A percentile compares a stretch with the other conserved stretches of the same genome.
These are phyloP conservation scores for Sycobia sp. DNA, from an alignment of 1,140 invertebrate genomes.

Conservation along the genomic window DNA sequence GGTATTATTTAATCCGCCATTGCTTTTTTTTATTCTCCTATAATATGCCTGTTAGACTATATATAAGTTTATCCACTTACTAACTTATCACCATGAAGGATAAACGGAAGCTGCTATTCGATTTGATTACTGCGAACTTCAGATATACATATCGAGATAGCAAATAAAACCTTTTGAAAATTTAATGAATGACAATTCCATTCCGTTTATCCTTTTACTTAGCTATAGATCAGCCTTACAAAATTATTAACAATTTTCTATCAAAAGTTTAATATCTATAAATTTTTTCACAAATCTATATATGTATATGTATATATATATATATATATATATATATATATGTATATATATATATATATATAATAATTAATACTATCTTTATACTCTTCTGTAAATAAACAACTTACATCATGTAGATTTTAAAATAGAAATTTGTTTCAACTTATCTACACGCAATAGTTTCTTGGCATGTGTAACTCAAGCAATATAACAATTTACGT, in stretches of 20 bases:
- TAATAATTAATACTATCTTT: neutral
- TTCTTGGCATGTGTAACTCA: conserved; percentile 4
- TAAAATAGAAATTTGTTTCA: conserved; percentile 7
- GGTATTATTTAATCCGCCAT: conserved; percentile 37
- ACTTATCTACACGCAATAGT: neutral
- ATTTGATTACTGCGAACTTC: conserved; percentile 1
- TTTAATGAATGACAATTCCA: too few relatives aligned
- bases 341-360: neutral
- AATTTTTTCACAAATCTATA: too few relatives aligned
- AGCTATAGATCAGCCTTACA: too few relatives aligned
- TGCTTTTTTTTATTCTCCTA: conserved; percentile 32
- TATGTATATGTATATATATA: too few relatives aligned
- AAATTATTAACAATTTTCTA: too few relatives aligned
- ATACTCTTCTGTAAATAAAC: conserved; percentile 10
- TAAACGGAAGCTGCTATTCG: conserved; percentile 6
- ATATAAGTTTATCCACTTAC: conserved; percentile 16
- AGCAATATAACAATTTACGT: too few relatives aligned
- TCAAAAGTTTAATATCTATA: too few relatives aligned
- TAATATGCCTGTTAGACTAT: conserved; percentile 25
- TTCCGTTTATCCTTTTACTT: too few relatives aligned
- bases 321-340: too few relatives aligned
- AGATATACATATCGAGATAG: neutral
- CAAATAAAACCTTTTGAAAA: too few relatives aligned
- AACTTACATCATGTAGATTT: conserved; percentile 1
- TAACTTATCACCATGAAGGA: conserved; percentile 12